These are phyloP conservation scores for Elgonia sp. DNA, from an alignment of 2,888 invertebrate genomes.

Conservation along the genomic window DNA sequence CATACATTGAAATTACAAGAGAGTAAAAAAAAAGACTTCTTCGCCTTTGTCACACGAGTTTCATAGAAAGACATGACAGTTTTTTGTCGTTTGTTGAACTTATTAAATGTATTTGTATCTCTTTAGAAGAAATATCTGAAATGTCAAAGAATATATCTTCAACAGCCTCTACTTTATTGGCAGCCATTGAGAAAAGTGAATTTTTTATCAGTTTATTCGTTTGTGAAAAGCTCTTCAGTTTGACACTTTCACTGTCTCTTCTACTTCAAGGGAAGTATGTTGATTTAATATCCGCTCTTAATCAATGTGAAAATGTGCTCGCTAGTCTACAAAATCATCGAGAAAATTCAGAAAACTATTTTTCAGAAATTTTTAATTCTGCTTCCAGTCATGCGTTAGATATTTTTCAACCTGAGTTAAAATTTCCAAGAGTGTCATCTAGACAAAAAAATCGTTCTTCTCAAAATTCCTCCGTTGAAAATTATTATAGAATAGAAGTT, in stretches of 20 bases:
- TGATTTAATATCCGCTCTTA: conserved; percentile 14
- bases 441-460: conserved; percentile 40
- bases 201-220: conserved; percentile 23
- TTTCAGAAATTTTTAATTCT: conserved; percentile 37
- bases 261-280: conserved; percentile 43
- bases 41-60: too few relatives aligned
- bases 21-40: too few relatives aligned
- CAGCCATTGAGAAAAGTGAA: conserved; percentile 70
- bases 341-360: conserved; percentile 42
- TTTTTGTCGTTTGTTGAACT: conserved; percentile 41
- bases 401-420: conserved; percentile 26
- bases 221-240: conserved; percentile 52
- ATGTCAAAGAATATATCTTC: conserved; percentile 29
- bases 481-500: too few relatives aligned
- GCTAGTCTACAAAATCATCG: conserved; percentile 13
- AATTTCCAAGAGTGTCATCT: conserved; percentile 36
- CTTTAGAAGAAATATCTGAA: conserved; percentile 43
- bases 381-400: conserved; percentile 16
- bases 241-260: conserved; percentile 38
- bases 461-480: background rate
- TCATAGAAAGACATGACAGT: too few relatives aligned
- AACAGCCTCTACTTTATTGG: conserved; percentile 77
- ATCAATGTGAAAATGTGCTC: conserved; percentile 31
- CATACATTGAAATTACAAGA: too few relatives aligned
- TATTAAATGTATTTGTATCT: conserved; percentile 27